Percentiles rank a stretch among this genome's conserved stretches.
These are phyloP conservation scores for Onychostoma macrolepis DNA, from an alignment of 2,113 vertebrate genomes.

Conservation along the genomic window DNA sequence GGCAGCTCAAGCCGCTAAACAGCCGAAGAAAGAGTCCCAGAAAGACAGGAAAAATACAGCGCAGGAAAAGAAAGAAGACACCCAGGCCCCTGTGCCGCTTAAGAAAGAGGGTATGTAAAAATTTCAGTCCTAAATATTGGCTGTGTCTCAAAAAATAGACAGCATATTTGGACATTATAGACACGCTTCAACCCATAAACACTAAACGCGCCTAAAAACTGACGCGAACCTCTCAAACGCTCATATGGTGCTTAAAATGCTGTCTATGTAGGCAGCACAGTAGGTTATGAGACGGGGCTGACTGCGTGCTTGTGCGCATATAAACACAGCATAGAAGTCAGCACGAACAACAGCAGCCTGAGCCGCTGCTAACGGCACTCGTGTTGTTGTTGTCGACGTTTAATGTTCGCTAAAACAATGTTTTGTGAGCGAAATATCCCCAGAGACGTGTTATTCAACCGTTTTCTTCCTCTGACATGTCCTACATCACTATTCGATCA, in stretches of 20 bases:
- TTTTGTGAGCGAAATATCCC: background rate
- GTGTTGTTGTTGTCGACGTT: background rate
- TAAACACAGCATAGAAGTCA: slow-evolving; percentile 32
- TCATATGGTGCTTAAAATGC: background rate
- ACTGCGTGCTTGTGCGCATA: background rate
- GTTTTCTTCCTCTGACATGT: background rate
- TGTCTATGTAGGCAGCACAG: background rate
- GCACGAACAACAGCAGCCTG: slow-evolving; percentile 11
- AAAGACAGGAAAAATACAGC: slow-evolving; percentile 89
- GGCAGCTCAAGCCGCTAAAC: slow-evolving; percentile 84
- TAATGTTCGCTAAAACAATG: background rate
- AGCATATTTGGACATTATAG: background rate
- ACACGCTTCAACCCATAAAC: background rate
- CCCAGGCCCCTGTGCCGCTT: slow-evolving; percentile 77
- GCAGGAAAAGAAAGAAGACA: slow-evolving; percentile 84
- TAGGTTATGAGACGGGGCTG: background rate
- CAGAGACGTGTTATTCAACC: background rate
- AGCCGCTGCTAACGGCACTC: background rate
- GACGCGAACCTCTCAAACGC: background rate
- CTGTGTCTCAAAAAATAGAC: background rate
- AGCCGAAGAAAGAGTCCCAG: slow-evolving; percentile 89
- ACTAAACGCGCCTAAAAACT: too few species aligned
- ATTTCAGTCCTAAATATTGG: background rate
- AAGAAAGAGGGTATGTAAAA: slow-evolving; percentile 84
- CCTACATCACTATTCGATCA: background rate